Percentiles rank a stretch among this genome's conserved stretches.
Conservation (phyloP, 2,113 vertebrate species). For the Crotalus helleri region DNA sequence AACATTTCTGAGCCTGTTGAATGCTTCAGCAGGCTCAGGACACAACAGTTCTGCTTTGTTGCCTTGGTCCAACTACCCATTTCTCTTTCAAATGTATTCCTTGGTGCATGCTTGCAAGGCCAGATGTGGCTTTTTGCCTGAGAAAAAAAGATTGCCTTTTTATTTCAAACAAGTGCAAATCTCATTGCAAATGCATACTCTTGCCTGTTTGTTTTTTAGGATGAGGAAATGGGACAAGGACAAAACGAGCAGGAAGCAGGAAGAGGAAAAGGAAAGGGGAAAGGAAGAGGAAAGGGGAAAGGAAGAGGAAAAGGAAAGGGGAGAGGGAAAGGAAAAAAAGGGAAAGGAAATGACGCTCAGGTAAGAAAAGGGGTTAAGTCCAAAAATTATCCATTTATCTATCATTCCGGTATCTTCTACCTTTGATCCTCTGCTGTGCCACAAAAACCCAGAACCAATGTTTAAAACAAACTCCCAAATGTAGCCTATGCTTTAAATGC, state of each 20-base stretch:
- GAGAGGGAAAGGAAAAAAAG: accelerated
- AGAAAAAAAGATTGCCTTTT: background rate
- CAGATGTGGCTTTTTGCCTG: background rate
- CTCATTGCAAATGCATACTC: background rate
- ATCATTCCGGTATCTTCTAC: background rate
- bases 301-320: background rate
- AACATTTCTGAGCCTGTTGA: too few species aligned
- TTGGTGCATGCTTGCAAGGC: too few species aligned
- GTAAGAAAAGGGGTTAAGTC: background rate
- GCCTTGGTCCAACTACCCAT: background rate
- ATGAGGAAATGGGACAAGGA: accelerated
- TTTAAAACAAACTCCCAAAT: background rate
- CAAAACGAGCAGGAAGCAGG: accelerated
- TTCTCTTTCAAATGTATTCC: background rate
- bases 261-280: background rate
- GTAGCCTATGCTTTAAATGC: background rate
- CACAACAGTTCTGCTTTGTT: background rate
- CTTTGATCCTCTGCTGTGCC: background rate
- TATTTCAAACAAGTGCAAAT: background rate
- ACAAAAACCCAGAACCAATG: background rate
- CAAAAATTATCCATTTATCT: too few species aligned
- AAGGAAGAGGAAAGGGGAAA: too few species aligned
- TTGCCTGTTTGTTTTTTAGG: background rate
- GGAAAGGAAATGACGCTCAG: background rate
- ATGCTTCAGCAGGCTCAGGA: too few species aligned